Evolutionary conservation across 2,797 vertebrate species (phyloP), one percentile per base, ranked within the genome.

Genomic region (Thunnus albacares): DNA sequence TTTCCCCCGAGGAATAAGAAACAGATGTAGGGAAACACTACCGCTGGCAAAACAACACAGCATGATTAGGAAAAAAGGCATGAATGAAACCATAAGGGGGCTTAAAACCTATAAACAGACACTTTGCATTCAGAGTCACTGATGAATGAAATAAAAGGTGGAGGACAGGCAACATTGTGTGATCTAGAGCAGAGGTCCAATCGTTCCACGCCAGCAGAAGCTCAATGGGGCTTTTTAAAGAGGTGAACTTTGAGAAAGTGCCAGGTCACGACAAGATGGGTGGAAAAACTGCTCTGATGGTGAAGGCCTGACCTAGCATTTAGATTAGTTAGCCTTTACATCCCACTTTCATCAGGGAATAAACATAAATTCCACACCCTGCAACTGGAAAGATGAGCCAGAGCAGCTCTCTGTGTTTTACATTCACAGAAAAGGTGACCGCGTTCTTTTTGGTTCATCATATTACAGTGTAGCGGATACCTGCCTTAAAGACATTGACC

Each of bases 11-110:
- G 41, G 79, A 95, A 95, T 93, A 84, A 93, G 86, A 93, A 95
- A 90, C 93, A 95, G 87, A 94, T 95, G 94, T 86, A 90, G 67
- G 68, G 83, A 86, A 93, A 86, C 75, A 69, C 80, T 43, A 87
- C 64, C 33, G 18, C 66, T 81, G 79, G 77, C 77, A 65, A 74
- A 91, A 91, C 86, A 87, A 80, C 77, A 71, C 80, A 63, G 78
- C 76, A 62, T 87, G 89, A 94, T 94, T 87, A 89, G 87, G 61
- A 85, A 87, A 83, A 24, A 56, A 55, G 82, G 83, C 69, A 77
- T 83, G 78, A 92, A 88, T 90, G 86, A 89, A 86, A 90, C 86
- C 75, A 77, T 76, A 28, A 71, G 76, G 77, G 68, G 41, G 69
- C 60, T 66, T 52, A 61, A 77, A 89, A 86, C 69, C 73, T 85